phyloP scores from a whole-genome alignment of 2,888 invertebrate genomes.

The Drosophila incognita region DNA sequence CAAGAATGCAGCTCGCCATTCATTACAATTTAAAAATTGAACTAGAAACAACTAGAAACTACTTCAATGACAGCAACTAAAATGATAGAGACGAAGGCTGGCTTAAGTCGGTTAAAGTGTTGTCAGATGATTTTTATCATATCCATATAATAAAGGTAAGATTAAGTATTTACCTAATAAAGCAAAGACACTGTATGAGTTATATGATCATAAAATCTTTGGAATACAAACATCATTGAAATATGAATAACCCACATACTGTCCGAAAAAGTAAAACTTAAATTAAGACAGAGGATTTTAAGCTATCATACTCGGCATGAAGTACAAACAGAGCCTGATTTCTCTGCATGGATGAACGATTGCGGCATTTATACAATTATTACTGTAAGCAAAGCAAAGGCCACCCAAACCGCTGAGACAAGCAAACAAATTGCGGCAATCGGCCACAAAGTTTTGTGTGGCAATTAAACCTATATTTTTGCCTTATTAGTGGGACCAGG shows the following conservation, averaged over 20 bases:
- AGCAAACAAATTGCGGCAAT: conserved; percentile 57
- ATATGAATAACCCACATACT: conserved; percentile 1
- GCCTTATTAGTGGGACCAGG: conserved; percentile 3
- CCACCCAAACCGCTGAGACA: conserved; percentile 36
- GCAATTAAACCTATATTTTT: conserved; percentile 69
- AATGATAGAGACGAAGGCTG: neutral
- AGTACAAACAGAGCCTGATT: conserved; percentile 28
- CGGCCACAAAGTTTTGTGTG: conserved; percentile 15
- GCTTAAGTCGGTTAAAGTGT: neutral
- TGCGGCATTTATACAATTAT: conserved; percentile 51
- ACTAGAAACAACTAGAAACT: conserved; percentile 4
- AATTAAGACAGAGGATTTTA: conserved; percentile 4
- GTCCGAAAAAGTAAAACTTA: conserved; percentile 5
- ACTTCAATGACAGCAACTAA: neutral
- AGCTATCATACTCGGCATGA: neutral
- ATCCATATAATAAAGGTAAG: neutral
- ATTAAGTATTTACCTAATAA: neutral
- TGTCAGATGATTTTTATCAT: neutral
- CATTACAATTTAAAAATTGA: conserved; percentile 28
- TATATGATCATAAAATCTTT: neutral
- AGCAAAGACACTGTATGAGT: neutral
- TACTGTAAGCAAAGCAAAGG: conserved; percentile 15
- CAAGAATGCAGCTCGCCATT: conserved; percentile 49
- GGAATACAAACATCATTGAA: neutral
- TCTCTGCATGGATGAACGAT: conserved; percentile 28